Conservation (phyloP, 2,888 invertebrate species). For the Adela reaumurella region DNA sequence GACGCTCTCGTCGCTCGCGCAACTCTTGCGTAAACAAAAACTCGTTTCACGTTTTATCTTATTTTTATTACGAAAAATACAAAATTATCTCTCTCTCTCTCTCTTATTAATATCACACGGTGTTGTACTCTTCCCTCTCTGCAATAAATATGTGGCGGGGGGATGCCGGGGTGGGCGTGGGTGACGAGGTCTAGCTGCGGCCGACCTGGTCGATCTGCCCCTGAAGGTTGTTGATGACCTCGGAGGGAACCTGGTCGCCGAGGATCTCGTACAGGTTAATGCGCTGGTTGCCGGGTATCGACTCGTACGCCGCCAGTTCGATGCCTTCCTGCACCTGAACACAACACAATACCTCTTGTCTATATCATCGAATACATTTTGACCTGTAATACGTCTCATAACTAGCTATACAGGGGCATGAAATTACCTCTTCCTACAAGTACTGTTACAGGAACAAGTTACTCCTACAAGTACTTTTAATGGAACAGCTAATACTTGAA, state of each 20-base stretch:
- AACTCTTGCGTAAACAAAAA: background rate
- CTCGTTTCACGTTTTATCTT: background rate
- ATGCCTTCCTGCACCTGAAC: constrained; percentile 85
- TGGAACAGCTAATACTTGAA: no score
- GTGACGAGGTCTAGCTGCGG: constrained; percentile 38
- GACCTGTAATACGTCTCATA: no score
- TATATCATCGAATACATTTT: no score
- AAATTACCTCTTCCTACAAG: no score
- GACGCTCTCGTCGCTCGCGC: no score
- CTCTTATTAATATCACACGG: background rate
- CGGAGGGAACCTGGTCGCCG: constrained; percentile 80
- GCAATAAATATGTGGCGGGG: background rate
- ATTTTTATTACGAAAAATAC: background rate
- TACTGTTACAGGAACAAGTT: no score
- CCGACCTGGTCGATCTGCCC: constrained; percentile 83
- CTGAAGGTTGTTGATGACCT: constrained; percentile 85
- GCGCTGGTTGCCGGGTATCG: constrained; percentile 79
- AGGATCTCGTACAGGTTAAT: constrained; percentile 82
- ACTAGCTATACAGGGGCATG: no score
- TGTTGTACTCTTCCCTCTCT: background rate
- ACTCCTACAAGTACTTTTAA: no score
- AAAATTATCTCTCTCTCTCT: background rate
- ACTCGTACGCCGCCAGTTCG: constrained; percentile 81
- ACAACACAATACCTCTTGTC: no score
- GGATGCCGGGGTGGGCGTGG: background rate